A percentile compares a stretch with the other conserved stretches of the same genome.
Evolutionary conservation across 2,113 vertebrate species (phyloP).

Genomic region (Sinocyclocheilus anshuiensis): DNA sequence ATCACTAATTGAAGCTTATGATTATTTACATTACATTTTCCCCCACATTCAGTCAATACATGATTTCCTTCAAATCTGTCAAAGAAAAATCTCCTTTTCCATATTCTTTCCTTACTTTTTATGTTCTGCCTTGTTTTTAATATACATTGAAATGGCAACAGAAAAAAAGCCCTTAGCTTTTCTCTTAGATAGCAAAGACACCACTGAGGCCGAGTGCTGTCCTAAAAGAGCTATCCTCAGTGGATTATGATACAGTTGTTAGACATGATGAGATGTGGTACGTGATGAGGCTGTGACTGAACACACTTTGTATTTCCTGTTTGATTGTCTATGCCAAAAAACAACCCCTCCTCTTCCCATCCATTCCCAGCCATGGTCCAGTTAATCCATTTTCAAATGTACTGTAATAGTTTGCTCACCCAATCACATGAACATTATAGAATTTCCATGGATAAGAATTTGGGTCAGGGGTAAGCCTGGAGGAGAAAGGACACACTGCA

Average conservation of each 20-base stretch:
- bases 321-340: constrained; percentile 54
- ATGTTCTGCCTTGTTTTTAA: too few species aligned
- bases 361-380: constrained; percentile 10
- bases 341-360: not conserved
- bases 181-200: constrained; percentile 15
- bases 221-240: constrained; percentile 46
- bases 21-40: not conserved
- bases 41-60: too few species aligned
- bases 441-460: not conserved
- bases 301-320: constrained; percentile 61
- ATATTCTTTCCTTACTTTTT: too few species aligned
- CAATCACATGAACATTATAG: constrained; percentile 43
- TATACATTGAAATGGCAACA: too few species aligned
- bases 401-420: constrained; percentile 19
- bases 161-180: not conserved
- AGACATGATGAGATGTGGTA: constrained; percentile 54
- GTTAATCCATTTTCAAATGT: constrained; percentile 6
- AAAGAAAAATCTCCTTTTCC: too few species aligned
- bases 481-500: not conserved
- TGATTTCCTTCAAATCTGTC: too few species aligned
- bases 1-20: not conserved
- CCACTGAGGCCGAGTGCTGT: constrained; percentile 16
- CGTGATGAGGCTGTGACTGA: constrained; percentile 54
- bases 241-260: constrained; percentile 44
- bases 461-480: constrained; percentile 9